A percentile compares a stretch with the other conserved stretches of the same genome.
phyloP scores from a whole-genome alignment of 2,797 vertebrate species.

The Percopsis omiscomaycus region DNA sequence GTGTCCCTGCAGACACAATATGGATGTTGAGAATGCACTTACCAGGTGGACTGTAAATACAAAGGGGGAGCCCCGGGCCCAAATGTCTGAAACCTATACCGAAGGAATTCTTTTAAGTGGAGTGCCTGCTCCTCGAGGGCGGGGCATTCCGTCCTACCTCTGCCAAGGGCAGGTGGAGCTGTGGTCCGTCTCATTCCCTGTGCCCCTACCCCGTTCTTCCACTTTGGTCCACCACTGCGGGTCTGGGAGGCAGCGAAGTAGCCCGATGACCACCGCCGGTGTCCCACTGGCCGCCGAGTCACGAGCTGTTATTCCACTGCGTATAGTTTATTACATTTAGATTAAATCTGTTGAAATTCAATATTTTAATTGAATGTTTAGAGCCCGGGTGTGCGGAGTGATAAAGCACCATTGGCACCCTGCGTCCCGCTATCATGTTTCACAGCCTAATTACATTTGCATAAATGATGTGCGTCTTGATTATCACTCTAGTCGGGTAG shows the following conservation, averaged over 20 bases:
- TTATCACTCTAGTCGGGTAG: conserved; percentile 84
- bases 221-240: conserved; percentile 15
- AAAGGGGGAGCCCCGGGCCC: too few species aligned
- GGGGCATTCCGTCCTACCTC: conserved; percentile 10
- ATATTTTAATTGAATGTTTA: conserved; percentile 99
- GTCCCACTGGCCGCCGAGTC: conserved; percentile 44
- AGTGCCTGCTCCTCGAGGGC: background rate
- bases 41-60: too few species aligned
- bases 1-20: too few species aligned
- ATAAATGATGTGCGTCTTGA: conserved; percentile 96
- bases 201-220: too few species aligned
- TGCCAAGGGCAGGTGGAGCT: conserved; percentile 4
- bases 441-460: conserved; percentile 98
- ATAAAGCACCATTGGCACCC: conserved; percentile 93
- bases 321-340: conserved; percentile 94
- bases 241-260: conserved; percentile 39
- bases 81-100: too few species aligned
- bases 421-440: conserved; percentile 89
- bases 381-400: conserved; percentile 89
- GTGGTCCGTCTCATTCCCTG: background rate
- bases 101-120: background rate
- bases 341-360: conserved; percentile 97
- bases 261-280: conserved; percentile 43
- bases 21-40: too few species aligned
- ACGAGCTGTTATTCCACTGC: conserved; percentile 81